phyloP scores from a whole-genome alignment of 2,797 vertebrate species.

The Poecilia gillii region DNA sequence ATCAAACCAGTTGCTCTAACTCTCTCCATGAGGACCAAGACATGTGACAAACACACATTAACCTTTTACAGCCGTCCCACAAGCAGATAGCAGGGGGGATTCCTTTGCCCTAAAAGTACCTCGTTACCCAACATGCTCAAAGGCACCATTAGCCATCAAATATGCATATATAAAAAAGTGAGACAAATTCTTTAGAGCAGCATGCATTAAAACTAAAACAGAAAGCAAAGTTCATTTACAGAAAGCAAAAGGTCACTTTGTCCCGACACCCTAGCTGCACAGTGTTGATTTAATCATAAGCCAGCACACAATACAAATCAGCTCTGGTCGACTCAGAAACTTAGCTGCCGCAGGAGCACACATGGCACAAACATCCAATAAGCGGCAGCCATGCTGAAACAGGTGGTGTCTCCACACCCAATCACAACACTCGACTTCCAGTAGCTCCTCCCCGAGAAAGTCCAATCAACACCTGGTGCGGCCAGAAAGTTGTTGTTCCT shows the following conservation, averaged over 20 bases:
- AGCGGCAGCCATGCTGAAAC: conserved; percentile 61
- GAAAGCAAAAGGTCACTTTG: conserved; percentile 56
- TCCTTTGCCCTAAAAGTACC: conserved; percentile 25
- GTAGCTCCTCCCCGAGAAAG: conserved; percentile 69
- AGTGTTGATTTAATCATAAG: conserved; percentile 41
- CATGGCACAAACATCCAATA: conserved; percentile 70
- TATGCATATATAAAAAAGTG: conserved; percentile 21
- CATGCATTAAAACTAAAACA: conserved; percentile 28
- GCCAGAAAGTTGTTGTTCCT: conserved; percentile 67
- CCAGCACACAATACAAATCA: conserved; percentile 47
- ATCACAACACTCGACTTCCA: conserved; percentile 53
- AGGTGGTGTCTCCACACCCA: conserved; percentile 68
- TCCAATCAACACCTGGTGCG: conserved; percentile 72
- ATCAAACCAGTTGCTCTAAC: conserved; percentile 17
- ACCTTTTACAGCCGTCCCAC: conserved; percentile 61
- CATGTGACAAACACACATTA: conserved; percentile 61
- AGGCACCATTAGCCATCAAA: conserved; percentile 16
- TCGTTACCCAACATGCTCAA: conserved; percentile 19
- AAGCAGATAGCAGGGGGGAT: background rate
- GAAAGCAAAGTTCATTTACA: conserved; percentile 26
- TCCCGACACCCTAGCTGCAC: conserved; percentile 36
- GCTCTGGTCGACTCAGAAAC: conserved; percentile 45
- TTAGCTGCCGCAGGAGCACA: conserved; percentile 62
- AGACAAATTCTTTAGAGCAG: conserved; percentile 18
- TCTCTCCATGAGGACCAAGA: conserved; percentile 38